Percentiles rank a stretch among this genome's conserved stretches.
phyloP scores from a whole-genome alignment of 2,888 invertebrate species.

The Spodoptera picta region DNA sequence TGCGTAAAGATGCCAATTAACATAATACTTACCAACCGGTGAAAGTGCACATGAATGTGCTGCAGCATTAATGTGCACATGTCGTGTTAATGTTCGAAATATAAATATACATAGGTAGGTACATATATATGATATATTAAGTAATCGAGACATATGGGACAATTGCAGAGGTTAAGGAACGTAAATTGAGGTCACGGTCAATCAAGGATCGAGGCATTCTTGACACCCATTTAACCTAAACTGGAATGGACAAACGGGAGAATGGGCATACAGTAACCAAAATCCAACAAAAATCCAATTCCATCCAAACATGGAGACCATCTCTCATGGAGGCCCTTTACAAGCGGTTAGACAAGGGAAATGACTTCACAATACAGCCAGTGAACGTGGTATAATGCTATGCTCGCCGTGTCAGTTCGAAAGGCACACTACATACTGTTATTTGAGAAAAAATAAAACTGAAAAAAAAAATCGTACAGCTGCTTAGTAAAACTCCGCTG shows the following conservation, averaged over 20 bases:
- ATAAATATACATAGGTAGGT: constrained; percentile 10
- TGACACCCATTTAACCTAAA: constrained; percentile 50
- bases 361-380: constrained; percentile 61
- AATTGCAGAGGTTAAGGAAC: constrained; percentile 66
- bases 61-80: constrained; percentile 55
- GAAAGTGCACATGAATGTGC: constrained; percentile 58
- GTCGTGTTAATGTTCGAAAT: constrained; percentile 60
- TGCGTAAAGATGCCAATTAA: constrained; percentile 52
- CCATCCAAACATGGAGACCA: constrained; percentile 49
- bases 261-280: constrained; percentile 55
- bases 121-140: constrained; percentile 52
- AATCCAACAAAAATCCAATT: constrained; percentile 49
- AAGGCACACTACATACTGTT: constrained; percentile 84
- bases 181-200: constrained; percentile 69
- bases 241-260: constrained; percentile 44
- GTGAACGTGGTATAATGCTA: constrained; percentile 71
- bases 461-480: constrained; percentile 80
- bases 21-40: constrained; percentile 52
- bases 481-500: constrained; percentile 82
- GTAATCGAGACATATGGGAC: constrained; percentile 61
- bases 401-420: constrained; percentile 83
- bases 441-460: constrained; percentile 66
- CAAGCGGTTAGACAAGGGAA: constrained; percentile 64
- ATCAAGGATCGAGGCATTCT: constrained; percentile 56
- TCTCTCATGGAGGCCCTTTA: constrained; percentile 43